Evolutionary conservation across 2,113 vertebrate species (phyloP), one percentile per base, ranked within the genome.

Genomic region (Diglossa brunneiventris): DNA sequence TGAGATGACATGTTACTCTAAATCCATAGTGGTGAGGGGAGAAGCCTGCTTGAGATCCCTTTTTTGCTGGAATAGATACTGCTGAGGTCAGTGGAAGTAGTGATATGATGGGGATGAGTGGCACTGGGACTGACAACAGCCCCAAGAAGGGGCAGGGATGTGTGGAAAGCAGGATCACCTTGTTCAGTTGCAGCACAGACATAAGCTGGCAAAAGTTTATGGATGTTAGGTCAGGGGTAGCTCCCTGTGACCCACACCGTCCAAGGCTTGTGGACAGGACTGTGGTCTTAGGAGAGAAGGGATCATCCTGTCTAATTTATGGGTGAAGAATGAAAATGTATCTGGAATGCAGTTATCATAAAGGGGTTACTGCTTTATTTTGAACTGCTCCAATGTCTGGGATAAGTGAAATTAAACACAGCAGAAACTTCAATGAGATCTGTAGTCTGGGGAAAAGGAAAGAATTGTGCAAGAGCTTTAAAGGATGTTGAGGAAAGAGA

Each of bases 291-390:
- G 49, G 13, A 66, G 30, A 68, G 44, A 44, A 92, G 26, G 26
- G 17, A 20, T 52, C 61, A 3, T 20, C 0, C 0, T 58, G 17
- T 46, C 30, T 47, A 31, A 56, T 2, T 33, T 83, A 5, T 0
- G 1, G 24, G 4, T 77, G 39, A 83, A 44, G 24, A 77, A 37
- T 9, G 49, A 49, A 80, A 69, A 44, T 7, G 10, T 35, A 28
- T 37, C 10, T 9, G 20, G 26, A 23, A 23, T 56, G 39, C 30
- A 37, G 52, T 84, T 72, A 13, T 9, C 39, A 4, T 23, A 14
- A 30, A 22, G 7, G 2, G 15, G 3, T 53, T 68, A 4, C 24
- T 74, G 41, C 22, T 87, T 74, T 69, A 2, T 7, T 20, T 58
- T 87, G 35, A 77, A 61, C 68, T 74, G 42, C n/a, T 80, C 61